These are phyloP conservation scores for Chironomus riparius DNA, from an alignment of 2,888 invertebrate species.

Conservation along the genomic window DNA sequence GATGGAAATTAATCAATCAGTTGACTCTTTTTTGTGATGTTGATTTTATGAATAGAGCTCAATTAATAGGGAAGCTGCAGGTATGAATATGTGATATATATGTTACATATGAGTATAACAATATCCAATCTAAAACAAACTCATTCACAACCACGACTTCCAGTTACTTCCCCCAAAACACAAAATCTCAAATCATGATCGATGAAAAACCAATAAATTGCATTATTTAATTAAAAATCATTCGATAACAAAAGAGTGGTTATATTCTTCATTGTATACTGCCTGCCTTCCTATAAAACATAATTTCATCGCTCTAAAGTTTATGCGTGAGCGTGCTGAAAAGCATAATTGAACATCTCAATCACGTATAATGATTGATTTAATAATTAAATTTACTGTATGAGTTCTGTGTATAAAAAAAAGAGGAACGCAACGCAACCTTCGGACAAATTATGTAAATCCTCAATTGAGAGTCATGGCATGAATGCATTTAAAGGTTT, in stretches of 20 bases:
- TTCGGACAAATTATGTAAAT: background rate
- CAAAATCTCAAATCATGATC: no score
- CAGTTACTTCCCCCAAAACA: no score
- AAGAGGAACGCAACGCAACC: background rate
- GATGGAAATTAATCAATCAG: no score
- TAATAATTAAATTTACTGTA: background rate
- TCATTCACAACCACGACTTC: no score
- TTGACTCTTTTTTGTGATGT: no score
- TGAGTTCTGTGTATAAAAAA: background rate
- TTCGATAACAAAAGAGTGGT: no score
- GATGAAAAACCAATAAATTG: background rate
- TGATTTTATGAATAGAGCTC: no score
- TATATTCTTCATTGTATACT: no score
- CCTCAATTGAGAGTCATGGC: background rate
- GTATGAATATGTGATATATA: no score
- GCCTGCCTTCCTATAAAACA: background rate
- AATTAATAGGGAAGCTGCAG: no score
- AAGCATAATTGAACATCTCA: background rate
- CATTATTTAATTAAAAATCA: background rate
- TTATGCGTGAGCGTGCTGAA: background rate
- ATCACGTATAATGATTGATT: background rate
- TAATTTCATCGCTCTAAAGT: background rate
- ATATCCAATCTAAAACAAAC: no score
- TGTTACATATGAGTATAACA: no score
- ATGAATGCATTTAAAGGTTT: conserved; percentile 16